Evolutionary conservation across 1,140 invertebrate species (phyloP), one percentile per base, ranked within the genome.

Genomic region (Tenebrio molitor): DNA sequence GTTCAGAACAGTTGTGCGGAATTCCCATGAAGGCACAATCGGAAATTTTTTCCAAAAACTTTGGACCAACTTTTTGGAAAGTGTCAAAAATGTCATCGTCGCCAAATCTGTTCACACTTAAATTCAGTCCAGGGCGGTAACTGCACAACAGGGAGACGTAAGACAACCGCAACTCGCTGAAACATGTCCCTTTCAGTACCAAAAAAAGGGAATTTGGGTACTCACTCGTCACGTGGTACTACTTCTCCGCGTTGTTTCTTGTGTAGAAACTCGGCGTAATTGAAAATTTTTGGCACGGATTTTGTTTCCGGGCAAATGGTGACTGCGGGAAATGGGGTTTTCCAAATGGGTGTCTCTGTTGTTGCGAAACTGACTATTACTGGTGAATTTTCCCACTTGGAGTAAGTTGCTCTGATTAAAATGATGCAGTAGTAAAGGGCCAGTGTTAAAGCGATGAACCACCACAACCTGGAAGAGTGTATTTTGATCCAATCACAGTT

Each of bases 281-380:
- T 0, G 12, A 39, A 39, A n/a, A 39, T 12, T 39, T 2, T 3
- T 2, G 12, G 7, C 2, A 74, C 70, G 1, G 75, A 69, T 50
- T 81, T 81, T 5, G 81, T 83, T 58, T 84, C 84, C 1, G 83
- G 80, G 68, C 85, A 86, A 21, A 86, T 84, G 2, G 85, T 86
- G 12, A 87, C 79, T 0, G 85, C 84, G 8, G 85, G 85, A 76
- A 87, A 87, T 0, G 85, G 85, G 29, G 86, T 83, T 64, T 83
- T 81, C 83, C 84, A 86, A 6, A 87, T 82, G 0, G 85, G 84
- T 1, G 84, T 86, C 0, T 83, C 81, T 46, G 81, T 81, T 63
- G 85, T 84, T 0, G 84, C 82, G 73, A 87, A 87, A 41, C 85
- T 85, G 0, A 87, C 85, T 17, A 87, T 87, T 1, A 87, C 85